These are phyloP conservation scores for Alloplasta piceator DNA, from an alignment of 2,888 invertebrate species.

Conservation along the genomic window DNA sequence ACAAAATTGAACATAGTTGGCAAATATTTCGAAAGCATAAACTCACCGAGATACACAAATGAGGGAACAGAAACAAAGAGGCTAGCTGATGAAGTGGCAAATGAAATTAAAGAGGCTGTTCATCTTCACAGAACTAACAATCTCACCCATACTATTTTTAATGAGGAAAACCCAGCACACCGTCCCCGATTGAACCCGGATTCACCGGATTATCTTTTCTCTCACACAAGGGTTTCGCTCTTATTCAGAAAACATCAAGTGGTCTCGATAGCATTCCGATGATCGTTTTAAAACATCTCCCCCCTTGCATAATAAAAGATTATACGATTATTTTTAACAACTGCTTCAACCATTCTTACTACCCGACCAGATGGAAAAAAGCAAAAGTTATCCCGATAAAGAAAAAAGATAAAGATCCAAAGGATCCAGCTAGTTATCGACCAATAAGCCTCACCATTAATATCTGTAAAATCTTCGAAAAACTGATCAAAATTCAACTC, in stretches of 20 bases:
- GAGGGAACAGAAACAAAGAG: neutral
- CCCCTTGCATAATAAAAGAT: too few species aligned
- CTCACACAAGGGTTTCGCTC: neutral
- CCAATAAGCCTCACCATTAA: too few species aligned
- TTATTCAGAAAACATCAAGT: neutral
- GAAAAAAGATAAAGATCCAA: too few species aligned
- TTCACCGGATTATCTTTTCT: constrained; percentile 39
- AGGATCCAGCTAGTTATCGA: too few species aligned
- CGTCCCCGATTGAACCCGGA: constrained; percentile 29
- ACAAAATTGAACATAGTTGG: neutral
- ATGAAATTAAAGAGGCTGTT: neutral
- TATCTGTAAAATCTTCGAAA: too few species aligned
- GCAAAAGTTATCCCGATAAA: too few species aligned
- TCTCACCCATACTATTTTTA: neutral
- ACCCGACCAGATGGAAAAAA: too few species aligned
- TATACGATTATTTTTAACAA: too few species aligned
- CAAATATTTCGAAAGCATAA: constrained; percentile 24
- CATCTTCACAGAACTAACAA: neutral
- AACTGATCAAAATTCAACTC: too few species aligned
- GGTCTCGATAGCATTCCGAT: too few species aligned
- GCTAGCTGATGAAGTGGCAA: neutral
- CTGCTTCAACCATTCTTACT: too few species aligned
- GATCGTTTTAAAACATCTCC: too few species aligned
- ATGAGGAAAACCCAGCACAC: neutral
- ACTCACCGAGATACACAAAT: constrained; percentile 42